Conservation (phyloP, 2,888 invertebrate genomes). For the Tethea ocularis region DNA sequence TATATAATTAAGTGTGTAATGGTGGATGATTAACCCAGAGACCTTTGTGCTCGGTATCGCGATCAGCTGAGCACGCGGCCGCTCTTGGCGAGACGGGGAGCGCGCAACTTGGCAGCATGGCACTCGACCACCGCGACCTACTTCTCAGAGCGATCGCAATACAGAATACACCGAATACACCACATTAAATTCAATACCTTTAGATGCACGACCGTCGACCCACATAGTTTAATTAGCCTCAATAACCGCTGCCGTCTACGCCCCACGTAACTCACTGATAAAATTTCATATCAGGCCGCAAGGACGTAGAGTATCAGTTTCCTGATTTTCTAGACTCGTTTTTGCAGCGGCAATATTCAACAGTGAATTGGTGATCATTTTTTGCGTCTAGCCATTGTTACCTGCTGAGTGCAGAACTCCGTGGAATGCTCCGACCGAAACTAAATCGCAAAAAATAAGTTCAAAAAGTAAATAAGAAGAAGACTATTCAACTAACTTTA, state of each 20-base stretch:
- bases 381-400: not conserved
- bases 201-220: conserved; percentile 10
- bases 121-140: conserved; percentile 45
- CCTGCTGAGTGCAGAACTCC: not conserved
- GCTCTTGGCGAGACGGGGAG: conserved; percentile 45
- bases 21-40: conserved; percentile 69
- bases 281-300: conserved; percentile 6
- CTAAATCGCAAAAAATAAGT: not conserved
- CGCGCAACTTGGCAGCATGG: conserved; percentile 46
- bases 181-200: conserved; percentile 1
- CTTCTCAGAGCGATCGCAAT: conserved; percentile 30
- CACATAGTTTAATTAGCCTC: not conserved
- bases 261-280: conserved; percentile 4
- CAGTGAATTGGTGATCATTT: not conserved
- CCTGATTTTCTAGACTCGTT: conserved; percentile 1
- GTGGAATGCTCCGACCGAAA: not conserved
- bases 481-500: not conserved
- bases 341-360: not conserved
- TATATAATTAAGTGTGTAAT: conserved; percentile 52
- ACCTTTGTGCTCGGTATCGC: conserved; percentile 71
- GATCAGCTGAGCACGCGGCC: conserved; percentile 64
- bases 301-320: conserved; percentile 1
- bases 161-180: conserved; percentile 21
- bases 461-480: not conserved
- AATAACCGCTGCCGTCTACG: conserved; percentile 2